Evolutionary conservation across 2,797 vertebrate species (phyloP).

Genomic region (Gila robusta): DNA sequence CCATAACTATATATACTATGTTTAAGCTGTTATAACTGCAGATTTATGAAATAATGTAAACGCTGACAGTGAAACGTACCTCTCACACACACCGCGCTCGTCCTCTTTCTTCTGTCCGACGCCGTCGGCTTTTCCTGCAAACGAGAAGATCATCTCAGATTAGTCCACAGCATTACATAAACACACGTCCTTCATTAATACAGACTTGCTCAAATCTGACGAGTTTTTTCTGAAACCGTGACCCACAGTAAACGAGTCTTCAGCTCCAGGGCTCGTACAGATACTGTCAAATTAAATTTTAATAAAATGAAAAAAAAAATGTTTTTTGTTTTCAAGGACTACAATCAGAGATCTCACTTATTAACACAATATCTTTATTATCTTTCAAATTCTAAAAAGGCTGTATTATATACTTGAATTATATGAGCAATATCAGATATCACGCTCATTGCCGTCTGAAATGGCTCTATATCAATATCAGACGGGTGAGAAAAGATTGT

Average conservation of each 20-base stretch:
- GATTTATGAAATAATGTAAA: background rate
- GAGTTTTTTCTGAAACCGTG: background rate
- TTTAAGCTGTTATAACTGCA: background rate
- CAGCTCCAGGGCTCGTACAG: background rate
- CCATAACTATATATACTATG: background rate
- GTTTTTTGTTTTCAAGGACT: too few relatives aligned
- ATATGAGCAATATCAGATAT: too few relatives aligned
- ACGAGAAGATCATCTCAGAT: background rate
- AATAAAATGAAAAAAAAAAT: too few relatives aligned
- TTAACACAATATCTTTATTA: too few relatives aligned
- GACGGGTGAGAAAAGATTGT: too few relatives aligned
- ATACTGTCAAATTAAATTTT: too few relatives aligned
- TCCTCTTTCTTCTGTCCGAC: conserved; percentile 66
- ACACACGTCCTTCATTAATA: background rate
- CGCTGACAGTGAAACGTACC: conserved; percentile 58
- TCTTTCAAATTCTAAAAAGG: too few relatives aligned
- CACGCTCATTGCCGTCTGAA: too few relatives aligned
- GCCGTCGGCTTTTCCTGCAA: conserved; percentile 72
- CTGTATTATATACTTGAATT: too few relatives aligned
- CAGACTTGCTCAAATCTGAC: background rate
- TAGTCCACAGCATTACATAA: background rate
- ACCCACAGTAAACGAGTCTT: background rate
- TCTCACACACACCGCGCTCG: conserved; percentile 65
- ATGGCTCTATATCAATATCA: too few relatives aligned
- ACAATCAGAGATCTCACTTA: too few relatives aligned